A percentile compares a stretch with the other conserved stretches of the same genome.
phyloP scores from a whole-genome alignment of 2,888 invertebrate genomes.

The Mythimna impura region DNA sequence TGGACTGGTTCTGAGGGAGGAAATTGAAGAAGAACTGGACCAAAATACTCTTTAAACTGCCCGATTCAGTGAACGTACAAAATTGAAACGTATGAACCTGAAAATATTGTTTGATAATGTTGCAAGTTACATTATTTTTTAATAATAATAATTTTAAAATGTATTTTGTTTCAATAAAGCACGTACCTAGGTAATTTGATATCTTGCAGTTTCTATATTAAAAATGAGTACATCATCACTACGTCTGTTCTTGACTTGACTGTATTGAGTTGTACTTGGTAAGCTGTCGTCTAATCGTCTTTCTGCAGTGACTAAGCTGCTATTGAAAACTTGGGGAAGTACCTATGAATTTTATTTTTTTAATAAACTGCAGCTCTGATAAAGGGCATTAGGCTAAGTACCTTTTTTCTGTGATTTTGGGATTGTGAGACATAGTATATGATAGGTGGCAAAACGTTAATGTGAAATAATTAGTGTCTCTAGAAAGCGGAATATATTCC shows the following conservation, averaged over 20 bases:
- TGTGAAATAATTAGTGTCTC: not conserved
- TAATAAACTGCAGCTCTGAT: too few species aligned
- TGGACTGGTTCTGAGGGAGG: slow-evolving; percentile 79
- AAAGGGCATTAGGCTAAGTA: not conserved
- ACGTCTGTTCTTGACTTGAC: not conserved
- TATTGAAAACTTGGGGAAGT: not conserved
- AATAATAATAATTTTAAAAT: slow-evolving; percentile 9
- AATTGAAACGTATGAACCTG: slow-evolving; percentile 9
- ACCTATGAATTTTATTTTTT: too few species aligned
- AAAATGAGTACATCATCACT: too few species aligned
- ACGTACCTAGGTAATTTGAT: not conserved
- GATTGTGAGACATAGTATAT: not conserved
- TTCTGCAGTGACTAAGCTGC: not conserved
- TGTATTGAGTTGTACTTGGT: not conserved
- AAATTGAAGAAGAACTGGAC: slow-evolving; percentile 80
- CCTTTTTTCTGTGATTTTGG: not conserved
- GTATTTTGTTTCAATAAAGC: not conserved
- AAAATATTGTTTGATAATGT: slow-evolving; percentile 39
- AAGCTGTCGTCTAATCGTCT: not conserved
- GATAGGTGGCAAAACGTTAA: not conserved
- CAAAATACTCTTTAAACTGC: slow-evolving; percentile 56
- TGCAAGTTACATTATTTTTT: slow-evolving; percentile 69
- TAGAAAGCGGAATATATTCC: not conserved
- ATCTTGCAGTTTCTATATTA: not conserved
- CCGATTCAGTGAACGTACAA: not conserved